Conservation (phyloP, 2,797 vertebrate species). For the Gallinago stenura region DNA sequence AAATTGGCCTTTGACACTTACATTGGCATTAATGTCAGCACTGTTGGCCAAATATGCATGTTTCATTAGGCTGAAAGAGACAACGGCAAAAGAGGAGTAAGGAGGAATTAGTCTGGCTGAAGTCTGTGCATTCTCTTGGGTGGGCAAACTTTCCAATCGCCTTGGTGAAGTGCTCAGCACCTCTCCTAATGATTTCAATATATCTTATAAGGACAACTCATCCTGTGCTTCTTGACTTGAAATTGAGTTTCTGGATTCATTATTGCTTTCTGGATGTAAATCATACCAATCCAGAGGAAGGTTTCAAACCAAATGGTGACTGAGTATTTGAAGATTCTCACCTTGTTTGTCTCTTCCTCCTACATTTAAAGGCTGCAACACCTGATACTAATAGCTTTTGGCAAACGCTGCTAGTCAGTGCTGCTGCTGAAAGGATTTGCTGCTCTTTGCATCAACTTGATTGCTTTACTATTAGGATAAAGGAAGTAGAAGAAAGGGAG, state of each 20-base stretch:
- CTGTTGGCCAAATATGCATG: neutral
- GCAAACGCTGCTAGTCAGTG: neutral
- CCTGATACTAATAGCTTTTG: neutral
- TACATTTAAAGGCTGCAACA: neutral
- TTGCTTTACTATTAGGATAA: neutral
- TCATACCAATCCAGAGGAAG: neutral
- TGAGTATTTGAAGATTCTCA: neutral
- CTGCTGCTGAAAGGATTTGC: neutral
- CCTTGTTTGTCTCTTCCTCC: fast-evolving
- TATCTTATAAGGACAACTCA: neutral
- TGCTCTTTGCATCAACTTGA: neutral
- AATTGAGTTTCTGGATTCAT: neutral
- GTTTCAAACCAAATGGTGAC: neutral
- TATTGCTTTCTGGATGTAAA: neutral
- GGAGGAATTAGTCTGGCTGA: neutral
- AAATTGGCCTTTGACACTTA: neutral
- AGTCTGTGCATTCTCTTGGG: neutral
- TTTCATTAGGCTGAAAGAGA: neutral
- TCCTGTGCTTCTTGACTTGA: neutral
- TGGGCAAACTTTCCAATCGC: neutral
- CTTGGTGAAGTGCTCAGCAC: neutral
- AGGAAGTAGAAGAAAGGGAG: neutral
- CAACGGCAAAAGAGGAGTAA: neutral
- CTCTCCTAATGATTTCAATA: neutral
- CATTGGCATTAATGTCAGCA: neutral